A percentile compares a stretch with the other conserved stretches of the same genome.
Conservation (phyloP, 2,888 invertebrate genomes). For the Acanthopleura granulata region DNA sequence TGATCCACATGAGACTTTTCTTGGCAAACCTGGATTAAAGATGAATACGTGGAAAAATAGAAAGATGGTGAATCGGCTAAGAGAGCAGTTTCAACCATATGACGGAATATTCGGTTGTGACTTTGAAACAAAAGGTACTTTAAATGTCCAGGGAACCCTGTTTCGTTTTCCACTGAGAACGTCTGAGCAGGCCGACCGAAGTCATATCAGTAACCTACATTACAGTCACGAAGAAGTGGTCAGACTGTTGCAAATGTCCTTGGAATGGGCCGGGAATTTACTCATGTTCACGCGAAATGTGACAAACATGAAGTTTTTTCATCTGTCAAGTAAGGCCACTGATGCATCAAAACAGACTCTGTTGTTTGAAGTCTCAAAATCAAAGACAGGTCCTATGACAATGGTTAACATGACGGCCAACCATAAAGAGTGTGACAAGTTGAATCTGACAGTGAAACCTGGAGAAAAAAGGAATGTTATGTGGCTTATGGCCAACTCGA, state of each 20-base stretch:
- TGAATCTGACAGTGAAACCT: not conserved
- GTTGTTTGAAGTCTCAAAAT: conserved; percentile 17
- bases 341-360: not conserved
- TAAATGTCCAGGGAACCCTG: conserved; percentile 50
- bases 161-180: conserved; percentile 64
- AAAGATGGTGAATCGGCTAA: conserved; percentile 32
- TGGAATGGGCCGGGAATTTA: conserved; percentile 49
- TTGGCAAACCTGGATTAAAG: conserved; percentile 45
- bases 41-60: conserved; percentile 31
- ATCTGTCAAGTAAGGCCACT: conserved; percentile 37
- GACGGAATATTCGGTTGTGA: conserved; percentile 49
- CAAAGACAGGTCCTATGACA: conserved; percentile 17
- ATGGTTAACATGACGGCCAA: not conserved
- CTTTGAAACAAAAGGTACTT: not conserved
- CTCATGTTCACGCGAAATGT: conserved; percentile 65
- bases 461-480: not conserved
- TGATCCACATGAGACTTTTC: conserved; percentile 30
- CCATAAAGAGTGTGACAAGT: not conserved
- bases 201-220: conserved; percentile 52
- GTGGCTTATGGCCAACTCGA: no score
- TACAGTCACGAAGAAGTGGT: conserved; percentile 50
- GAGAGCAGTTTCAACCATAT: conserved; percentile 52
- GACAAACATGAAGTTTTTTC: conserved; percentile 44
- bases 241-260: conserved; percentile 46
- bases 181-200: conserved; percentile 47